phyloP scores from a whole-genome alignment of 1,140 invertebrate genomes.

The Papilio xuthus region DNA sequence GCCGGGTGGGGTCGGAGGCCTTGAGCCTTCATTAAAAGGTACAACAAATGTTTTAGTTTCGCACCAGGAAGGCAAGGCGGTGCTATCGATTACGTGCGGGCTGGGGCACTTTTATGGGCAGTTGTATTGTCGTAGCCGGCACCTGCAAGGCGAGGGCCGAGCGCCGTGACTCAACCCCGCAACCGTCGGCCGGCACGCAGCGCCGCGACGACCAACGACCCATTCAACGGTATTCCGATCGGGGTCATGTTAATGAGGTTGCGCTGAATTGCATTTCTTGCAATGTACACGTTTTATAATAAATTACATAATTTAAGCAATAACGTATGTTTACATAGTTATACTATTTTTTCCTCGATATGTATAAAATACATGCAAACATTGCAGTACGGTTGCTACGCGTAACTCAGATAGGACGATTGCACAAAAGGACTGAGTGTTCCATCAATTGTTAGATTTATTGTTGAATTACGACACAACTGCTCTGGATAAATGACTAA shows the following conservation, averaged over 20 bases:
- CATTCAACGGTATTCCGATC: constrained; percentile 12
- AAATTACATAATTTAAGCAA: background rate
- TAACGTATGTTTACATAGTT: background rate
- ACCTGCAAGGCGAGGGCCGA: constrained; percentile 10
- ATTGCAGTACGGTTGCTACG: background rate
- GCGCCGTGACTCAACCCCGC: background rate
- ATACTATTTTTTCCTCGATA: background rate
- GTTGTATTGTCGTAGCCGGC: constrained; percentile 8
- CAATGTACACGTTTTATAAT: background rate
- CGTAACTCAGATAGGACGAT: background rate
- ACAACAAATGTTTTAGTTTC: constrained; percentile 6
- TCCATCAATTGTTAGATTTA: background rate
- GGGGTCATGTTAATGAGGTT: constrained; percentile 18
- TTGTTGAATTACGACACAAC: background rate
- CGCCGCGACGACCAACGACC: background rate
- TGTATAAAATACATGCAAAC: background rate
- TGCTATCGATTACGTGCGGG: constrained; percentile 16
- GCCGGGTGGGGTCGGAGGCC: background rate
- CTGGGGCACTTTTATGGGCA: constrained; percentile 18
- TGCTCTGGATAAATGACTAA: background rate
- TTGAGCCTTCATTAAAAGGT: constrained; percentile 20
- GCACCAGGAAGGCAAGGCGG: constrained; percentile 11
- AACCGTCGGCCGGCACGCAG: background rate
- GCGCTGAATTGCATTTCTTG: background rate
- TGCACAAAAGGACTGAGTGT: background rate